These are phyloP conservation scores for Lasioglossum pauxillum DNA, from an alignment of 2,888 invertebrate species.

Conservation along the genomic window DNA sequence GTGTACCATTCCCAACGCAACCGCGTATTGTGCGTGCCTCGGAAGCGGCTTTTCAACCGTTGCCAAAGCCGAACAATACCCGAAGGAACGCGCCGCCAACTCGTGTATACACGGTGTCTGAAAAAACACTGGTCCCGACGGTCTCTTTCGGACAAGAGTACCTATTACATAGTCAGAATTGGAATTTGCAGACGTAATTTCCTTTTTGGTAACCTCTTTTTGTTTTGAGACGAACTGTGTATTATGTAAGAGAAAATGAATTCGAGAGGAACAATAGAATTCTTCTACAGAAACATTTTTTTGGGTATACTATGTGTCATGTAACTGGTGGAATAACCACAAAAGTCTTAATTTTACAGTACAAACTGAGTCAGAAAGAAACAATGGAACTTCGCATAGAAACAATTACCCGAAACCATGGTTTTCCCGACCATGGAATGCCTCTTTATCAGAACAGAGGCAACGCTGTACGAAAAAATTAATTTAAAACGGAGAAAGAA, in stretches of 20 bases:
- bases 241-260: background rate
- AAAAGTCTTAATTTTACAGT: background rate
- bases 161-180: background rate
- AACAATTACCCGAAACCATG: background rate
- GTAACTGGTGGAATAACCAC: background rate
- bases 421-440: background rate
- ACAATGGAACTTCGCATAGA: background rate
- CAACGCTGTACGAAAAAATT: background rate
- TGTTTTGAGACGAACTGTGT: background rate
- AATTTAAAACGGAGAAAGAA: background rate
- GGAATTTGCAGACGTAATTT: background rate
- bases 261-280: background rate
- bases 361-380: background rate
- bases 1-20: conserved; percentile 32
- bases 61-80: conserved; percentile 67
- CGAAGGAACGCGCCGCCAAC: conserved; percentile 58
- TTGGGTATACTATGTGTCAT: background rate
- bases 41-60: conserved; percentile 67
- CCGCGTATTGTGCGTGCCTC: conserved; percentile 58
- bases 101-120: conserved; percentile 35
- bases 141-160: background rate
- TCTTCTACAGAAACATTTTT: background rate
- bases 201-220: background rate
- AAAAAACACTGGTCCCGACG: background rate
- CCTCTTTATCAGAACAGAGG: background rate